Base-by-base conservation (phyloP, 2,888 invertebrate species). In the Cactoblastis cactorum region DNA sequence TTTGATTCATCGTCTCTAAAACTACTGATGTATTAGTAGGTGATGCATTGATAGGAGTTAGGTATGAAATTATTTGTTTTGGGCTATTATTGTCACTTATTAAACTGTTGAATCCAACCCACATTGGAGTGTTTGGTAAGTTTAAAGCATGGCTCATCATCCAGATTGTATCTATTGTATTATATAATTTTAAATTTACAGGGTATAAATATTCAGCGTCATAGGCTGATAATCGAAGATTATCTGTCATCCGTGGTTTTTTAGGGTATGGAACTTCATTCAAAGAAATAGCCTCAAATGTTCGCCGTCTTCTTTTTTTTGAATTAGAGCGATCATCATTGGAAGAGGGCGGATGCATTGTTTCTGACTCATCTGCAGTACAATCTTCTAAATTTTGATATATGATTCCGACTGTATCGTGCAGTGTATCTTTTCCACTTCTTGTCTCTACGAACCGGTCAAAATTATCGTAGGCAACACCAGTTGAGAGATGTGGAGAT, bases 371-470 rank as follows among this genome's bases (percentile, higher is more conserved):
- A n/a, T n/a, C n/a, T n/a, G n/a, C n/a, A n/a, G n/a, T n/a, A n/a
- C n/a, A n/a, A n/a, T n/a, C n/a, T n/a, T n/a, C n/a, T n/a, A n/a
- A n/a, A n/a, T 32, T 49, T 19, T 49, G 39, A 32, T 39, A 49
- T 19, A 50, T 50, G 9, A 54, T 54, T 5, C 54, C 69, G 62
- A 73, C 72, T 0, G 69, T 75, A 50, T 74, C 71, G 53, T 74
- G 74, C 45, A 75, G 50, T 0, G 72, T 73, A 35, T 72, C 66
- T 54, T 73, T 75, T 3, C 71, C 71, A 54, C 43, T 57, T 8
- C 32, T 12, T 3, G 73, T 74, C 46, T 74, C 71, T 9, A 73
- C 71, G 52, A 54, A 74, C 3, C 71, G 52, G 53, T 61, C 61
- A 38, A 65, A 68, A 55, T 69, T 70, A 48, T 71, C 62, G 33